Evolutionary conservation across 2,888 invertebrate species (phyloP).

Genomic region (Cerceris rybyensis): DNA sequence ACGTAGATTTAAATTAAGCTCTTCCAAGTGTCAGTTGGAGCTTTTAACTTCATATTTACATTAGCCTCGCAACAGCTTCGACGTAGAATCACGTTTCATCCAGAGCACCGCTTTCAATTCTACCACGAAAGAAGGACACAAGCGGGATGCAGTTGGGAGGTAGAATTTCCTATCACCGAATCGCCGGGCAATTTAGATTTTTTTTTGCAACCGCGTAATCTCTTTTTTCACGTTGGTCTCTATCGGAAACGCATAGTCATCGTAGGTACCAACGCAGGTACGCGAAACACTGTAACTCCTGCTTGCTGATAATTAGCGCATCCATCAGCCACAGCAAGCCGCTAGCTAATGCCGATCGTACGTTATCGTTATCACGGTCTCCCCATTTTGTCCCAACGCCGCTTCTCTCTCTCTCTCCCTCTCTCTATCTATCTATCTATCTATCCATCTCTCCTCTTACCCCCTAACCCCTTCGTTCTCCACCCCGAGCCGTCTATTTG

Average conservation of each 20-base stretch:
- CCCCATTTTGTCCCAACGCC: constrained; percentile 78
- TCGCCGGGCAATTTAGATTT: too few species aligned
- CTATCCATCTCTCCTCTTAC: constrained; percentile 29
- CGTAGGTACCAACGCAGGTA: constrained; percentile 64
- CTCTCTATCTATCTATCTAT: constrained; percentile 33
- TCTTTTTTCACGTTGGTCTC: constrained; percentile 55
- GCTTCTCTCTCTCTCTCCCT: constrained; percentile 39
- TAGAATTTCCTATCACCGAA: too few species aligned
- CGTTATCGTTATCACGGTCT: constrained; percentile 82
- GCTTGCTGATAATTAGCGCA: constrained; percentile 82
- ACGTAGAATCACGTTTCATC: too few species aligned
- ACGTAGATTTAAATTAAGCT: too few species aligned
- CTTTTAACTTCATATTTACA: too few species aligned
- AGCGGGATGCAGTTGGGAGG: too few species aligned
- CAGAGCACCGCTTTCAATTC: too few species aligned
- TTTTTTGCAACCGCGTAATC: constrained; percentile 25
- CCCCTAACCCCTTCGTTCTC: constrained; percentile 33
- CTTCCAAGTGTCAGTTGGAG: too few species aligned
- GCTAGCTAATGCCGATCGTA: constrained; percentile 82
- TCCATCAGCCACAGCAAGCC: constrained; percentile 82
- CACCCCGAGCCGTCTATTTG: constrained; percentile 58
- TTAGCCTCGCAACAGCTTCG: too few species aligned
- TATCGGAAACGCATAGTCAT: constrained; percentile 73
- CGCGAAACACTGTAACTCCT: constrained; percentile 81
- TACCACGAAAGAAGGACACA: too few species aligned